phyloP scores from a whole-genome alignment of 2,113 vertebrate species.

The Mustela nigripes region DNA sequence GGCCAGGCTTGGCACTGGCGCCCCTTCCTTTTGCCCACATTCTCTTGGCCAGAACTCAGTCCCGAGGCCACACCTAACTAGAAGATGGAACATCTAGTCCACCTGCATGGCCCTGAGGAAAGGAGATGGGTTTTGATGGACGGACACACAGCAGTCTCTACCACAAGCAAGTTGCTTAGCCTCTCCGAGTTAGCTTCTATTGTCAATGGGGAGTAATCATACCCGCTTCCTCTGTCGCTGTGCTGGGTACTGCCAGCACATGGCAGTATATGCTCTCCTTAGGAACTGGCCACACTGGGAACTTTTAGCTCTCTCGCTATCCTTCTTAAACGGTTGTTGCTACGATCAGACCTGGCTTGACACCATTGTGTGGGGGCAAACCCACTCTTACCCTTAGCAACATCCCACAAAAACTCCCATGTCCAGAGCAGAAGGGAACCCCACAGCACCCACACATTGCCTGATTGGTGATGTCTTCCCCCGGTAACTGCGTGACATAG shows the following conservation, averaged over 20 bases:
- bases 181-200: not conserved
- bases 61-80: fast-evolving
- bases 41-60: not conserved
- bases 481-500: not conserved
- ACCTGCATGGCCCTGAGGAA: not conserved
- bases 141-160: fast-evolving
- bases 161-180: not conserved
- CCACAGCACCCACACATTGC: not conserved
- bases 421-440: not conserved
- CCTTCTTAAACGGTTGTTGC: not conserved
- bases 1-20: not conserved
- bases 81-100: not conserved
- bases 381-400: not conserved
- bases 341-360: not conserved
- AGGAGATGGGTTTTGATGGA: not conserved
- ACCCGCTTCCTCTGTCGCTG: fast-evolving
- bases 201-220: not conserved
- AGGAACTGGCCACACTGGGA: fast-evolving
- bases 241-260: not conserved
- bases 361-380: not conserved
- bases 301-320: not conserved
- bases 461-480: not conserved
- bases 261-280: not conserved
- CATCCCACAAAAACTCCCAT: not conserved
- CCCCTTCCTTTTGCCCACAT: not conserved